Base-by-base conservation (phyloP, 2,113 vertebrate species). In the Archocentrus centrarchus region DNA sequence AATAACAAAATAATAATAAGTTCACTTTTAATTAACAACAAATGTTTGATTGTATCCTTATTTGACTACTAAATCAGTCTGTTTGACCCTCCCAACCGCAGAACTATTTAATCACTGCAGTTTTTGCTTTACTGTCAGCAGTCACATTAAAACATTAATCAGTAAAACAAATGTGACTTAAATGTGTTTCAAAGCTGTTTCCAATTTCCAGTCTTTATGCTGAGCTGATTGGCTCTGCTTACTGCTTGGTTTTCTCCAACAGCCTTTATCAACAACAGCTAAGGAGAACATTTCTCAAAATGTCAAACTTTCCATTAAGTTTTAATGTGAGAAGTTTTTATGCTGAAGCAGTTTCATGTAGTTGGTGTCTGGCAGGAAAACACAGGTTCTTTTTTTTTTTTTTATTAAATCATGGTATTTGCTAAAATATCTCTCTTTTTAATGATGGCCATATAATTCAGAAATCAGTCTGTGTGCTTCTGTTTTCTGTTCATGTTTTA, bases 401-500 rank as follows among this genome's bases (percentile, higher is more conserved):
- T 32, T 0, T 6, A 50, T 53, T 37, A 22, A 39, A 30, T 59
- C 55, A 24, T 66, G 66, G 4, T 39, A 20, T 75, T 75, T 37
- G 22, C 7, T 39, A 11, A 86, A 66, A 83, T 53, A 44, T 62
- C 17, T 86, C 59, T 64, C 66, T 83, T 32, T 59, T 73, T 55
- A 73, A 55, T 80, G 32, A 17, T 79, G 70, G 22, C 11, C 27
- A 35, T 22, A 59, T 80, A 59, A 75, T 82, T 87, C 79, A 76
- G 59, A 68, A 78, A 61, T 68, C 27, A 3, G 61, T 77, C 35
- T 39, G 24, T 41, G 35, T 70, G 75, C 57, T 80, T 75, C 73
- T 84, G 66, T 84, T 88, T 92, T 83, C 14, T 90, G 35, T 81
- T 80, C 59, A 24, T 76, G 87, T 32, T 68, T 70, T 76, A 60